Conservation (phyloP, 2,113 vertebrate genomes). For the Sylvietta virens region DNA sequence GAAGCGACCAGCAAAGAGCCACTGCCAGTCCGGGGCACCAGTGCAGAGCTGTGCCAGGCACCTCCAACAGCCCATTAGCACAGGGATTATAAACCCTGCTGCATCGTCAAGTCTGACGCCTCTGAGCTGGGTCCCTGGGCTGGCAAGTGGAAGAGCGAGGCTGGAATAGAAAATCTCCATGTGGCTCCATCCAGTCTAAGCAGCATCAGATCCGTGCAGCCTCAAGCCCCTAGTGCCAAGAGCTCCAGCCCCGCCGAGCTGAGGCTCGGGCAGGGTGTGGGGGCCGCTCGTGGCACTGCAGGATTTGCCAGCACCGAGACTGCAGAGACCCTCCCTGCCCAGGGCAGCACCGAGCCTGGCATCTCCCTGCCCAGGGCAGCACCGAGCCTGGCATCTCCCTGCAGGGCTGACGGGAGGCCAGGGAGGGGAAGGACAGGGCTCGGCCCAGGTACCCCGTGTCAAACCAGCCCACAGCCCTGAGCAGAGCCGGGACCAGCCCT, state of each 20-base stretch:
- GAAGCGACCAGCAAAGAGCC: background rate
- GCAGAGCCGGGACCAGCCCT: background rate
- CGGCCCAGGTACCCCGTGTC: accelerated
- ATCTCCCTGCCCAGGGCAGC: too few species aligned
- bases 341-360: accelerated
- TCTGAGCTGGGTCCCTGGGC: background rate
- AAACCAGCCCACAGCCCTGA: accelerated
- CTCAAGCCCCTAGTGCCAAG: background rate
- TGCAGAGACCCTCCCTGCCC: background rate
- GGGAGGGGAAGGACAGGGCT: background rate
- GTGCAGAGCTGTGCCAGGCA: background rate
- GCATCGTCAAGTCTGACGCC: background rate
- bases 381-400: accelerated
- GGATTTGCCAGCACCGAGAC: background rate
- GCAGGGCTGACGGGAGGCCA: accelerated
- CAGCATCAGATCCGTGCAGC: background rate
- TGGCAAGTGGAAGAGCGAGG: background rate
- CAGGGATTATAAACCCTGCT: background rate
- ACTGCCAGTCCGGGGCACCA: background rate
- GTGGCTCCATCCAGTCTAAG: background rate
- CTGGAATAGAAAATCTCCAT: background rate
- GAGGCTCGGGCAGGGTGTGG: accelerated
- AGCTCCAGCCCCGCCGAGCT: background rate
- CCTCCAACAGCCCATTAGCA: background rate
- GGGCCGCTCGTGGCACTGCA: background rate